Percentiles rank a stretch among this genome's conserved stretches.
Conservation (phyloP, 2,888 invertebrate genomes). For the Thecophora atra region DNA sequence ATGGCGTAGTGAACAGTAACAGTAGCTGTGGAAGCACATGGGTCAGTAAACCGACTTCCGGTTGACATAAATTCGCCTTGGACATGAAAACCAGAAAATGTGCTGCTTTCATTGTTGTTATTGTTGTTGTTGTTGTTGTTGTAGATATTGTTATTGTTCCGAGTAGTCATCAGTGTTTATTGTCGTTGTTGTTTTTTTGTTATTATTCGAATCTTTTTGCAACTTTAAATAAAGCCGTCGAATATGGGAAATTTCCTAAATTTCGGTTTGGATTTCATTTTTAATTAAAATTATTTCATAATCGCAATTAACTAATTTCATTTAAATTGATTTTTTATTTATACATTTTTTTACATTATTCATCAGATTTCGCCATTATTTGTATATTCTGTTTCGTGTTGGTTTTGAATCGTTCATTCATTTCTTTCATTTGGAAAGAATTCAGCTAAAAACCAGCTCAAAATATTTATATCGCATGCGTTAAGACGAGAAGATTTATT, state of each 20-base stretch:
- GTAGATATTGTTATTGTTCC: neutral
- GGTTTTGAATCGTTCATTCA: too few species aligned
- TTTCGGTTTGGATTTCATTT: too few species aligned
- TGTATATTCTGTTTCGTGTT: neutral
- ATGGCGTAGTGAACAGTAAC: neutral
- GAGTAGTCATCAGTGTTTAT: neutral
- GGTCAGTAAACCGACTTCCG: conserved; percentile 68
- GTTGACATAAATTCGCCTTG: conserved; percentile 67
- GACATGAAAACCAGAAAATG: conserved; percentile 65
- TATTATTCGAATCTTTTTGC: neutral
- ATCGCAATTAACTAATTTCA: neutral
- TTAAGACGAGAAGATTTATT: too few species aligned
- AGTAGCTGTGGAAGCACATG: conserved; percentile 57
- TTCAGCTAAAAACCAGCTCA: too few species aligned
- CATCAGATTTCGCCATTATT: too few species aligned
- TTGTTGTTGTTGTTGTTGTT: conserved; percentile 27
- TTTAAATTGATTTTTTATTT: neutral
- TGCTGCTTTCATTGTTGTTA: conserved; percentile 36
- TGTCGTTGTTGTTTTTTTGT: neutral
- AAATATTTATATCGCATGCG: too few species aligned
- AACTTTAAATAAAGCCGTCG: too few species aligned
- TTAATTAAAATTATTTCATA: too few species aligned
- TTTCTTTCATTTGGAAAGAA: too few species aligned
- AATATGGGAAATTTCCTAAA: neutral
- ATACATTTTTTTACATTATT: neutral